These are phyloP conservation scores for Cotesia typhae DNA, from an alignment of 1,140 invertebrate genomes.

Conservation along the genomic window DNA sequence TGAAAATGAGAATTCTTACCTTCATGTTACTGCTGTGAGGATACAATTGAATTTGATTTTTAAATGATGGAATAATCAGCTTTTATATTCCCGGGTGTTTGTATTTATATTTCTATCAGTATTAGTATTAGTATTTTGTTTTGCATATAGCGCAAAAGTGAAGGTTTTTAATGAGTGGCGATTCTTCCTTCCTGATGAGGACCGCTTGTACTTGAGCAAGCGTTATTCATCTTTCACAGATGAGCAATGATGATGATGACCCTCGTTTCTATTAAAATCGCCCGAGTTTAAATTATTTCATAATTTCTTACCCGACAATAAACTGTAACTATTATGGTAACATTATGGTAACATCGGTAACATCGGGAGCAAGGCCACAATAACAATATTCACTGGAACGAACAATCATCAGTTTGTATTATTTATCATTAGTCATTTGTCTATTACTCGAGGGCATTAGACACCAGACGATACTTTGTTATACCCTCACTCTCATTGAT, in stretches of 20 bases:
- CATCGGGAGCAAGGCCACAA: no score
- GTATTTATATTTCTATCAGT: background rate
- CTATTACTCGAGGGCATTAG: no score
- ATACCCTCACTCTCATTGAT: no score
- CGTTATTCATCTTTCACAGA: slow-evolving; percentile 38
- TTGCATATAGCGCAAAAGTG: slow-evolving; percentile 39
- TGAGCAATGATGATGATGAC: slow-evolving; percentile 8
- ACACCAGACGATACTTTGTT: no score
- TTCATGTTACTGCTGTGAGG: slow-evolving; percentile 51
- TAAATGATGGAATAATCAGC: slow-evolving; percentile 33
- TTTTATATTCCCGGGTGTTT: slow-evolving; percentile 45
- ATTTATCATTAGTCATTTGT: no score
- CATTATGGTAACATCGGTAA: slow-evolving; percentile 43
- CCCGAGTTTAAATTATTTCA: slow-evolving; percentile 23
- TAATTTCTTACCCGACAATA: slow-evolving; percentile 44
- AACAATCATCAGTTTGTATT: background rate
- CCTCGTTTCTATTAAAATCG: slow-evolving; percentile 26
- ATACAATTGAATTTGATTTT: slow-evolving; percentile 53
- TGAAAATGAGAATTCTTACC: slow-evolving; percentile 41
- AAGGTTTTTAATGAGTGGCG: slow-evolving; percentile 37
- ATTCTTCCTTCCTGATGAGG: slow-evolving; percentile 22
- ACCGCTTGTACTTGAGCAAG: slow-evolving; percentile 23
- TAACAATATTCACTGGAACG: background rate
- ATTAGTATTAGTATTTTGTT: slow-evolving; percentile 26
- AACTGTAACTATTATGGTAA: background rate